These are phyloP conservation scores for Leiothrix lutea DNA, from an alignment of 2,113 vertebrate species.

Conservation along the genomic window DNA sequence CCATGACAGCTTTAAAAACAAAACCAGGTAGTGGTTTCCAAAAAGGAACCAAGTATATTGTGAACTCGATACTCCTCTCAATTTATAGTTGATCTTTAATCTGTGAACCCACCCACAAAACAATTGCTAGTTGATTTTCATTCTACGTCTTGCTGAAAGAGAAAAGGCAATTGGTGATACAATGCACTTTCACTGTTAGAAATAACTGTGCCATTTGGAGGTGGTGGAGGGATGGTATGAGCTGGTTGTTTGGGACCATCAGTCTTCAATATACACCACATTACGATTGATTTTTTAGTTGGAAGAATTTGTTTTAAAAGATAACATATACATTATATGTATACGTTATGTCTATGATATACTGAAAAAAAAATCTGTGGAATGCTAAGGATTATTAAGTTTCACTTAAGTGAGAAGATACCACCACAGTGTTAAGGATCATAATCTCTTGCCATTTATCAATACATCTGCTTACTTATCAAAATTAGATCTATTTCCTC, in stretches of 20 bases:
- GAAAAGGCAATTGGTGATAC: not conserved
- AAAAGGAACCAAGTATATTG: not conserved
- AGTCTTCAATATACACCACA: not conserved
- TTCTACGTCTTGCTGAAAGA: not conserved
- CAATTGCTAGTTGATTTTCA: not conserved
- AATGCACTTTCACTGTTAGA: not conserved
- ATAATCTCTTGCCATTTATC: not conserved
- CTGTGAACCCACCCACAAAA: not conserved
- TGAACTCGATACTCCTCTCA: slow-evolving; percentile 6
- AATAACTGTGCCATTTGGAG: not conserved
- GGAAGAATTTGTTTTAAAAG: not conserved
- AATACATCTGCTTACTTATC: not conserved
- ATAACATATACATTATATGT: too few relatives aligned
- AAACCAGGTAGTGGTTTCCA: slow-evolving; percentile 23
- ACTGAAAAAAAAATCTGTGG: not conserved
- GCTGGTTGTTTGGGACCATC: not conserved
- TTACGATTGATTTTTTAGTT: not conserved
- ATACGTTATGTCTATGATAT: not conserved
- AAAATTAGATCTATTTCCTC: not conserved
- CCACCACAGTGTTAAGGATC: not conserved
- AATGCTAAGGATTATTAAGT: not conserved
- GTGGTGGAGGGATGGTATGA: not conserved
- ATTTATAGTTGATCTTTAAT: slow-evolving; percentile 10
- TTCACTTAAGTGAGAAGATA: not conserved
- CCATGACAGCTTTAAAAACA: slow-evolving; percentile 44